Evolutionary conservation across 1,140 invertebrate genomes (phyloP), one percentile per base, ranked within the genome.

Genomic region (Drosophila setifemur): DNA sequence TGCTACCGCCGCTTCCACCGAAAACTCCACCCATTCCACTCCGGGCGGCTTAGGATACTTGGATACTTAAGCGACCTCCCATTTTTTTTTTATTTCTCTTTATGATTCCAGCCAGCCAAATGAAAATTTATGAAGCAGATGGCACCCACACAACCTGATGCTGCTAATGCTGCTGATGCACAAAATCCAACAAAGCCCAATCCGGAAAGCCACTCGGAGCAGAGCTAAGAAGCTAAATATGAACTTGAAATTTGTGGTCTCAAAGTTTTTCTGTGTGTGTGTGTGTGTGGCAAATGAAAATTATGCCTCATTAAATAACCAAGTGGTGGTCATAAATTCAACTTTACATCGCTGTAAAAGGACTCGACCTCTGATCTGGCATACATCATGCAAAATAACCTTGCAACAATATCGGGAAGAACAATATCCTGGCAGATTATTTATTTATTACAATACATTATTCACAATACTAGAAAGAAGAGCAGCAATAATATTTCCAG

Each of bases 41-140:
- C 43, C 53, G 61, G 42, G 28, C 6, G 45, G 66, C 77, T 76
- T 60, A 67, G 67, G 39, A 28, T 45, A 42, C n/a, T n/a, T n/a
- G n/a, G n/a, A n/a, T 66, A 39, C 55, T 63, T 71, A 63, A 52
- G 31, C 43, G 29, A 28, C 37, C 66, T 48, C 8, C 43, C n/a
- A n/a, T n/a, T n/a, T n/a, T 43, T 40, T 37, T 14, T 28, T 47
- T 70, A 37, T 71, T 69, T 39, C 25, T 49, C 47, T 72, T 42
- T 63, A 73, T 70, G 68, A 68, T 73, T 73, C 83, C 21, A 28
- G 45, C 83, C 21, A 28, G 45, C 47, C 39, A 72, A 83, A 83
- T 83, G 79, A 75, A 83, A 83, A 83, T 86, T 85, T 83, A 83
- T 83, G 79, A 67, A 79, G 64, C 71, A 71, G 49, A 50, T 64